Percentiles rank a stretch among this genome's conserved stretches.
These are phyloP conservation scores for Thunnus thynnus DNA, from an alignment of 2,113 vertebrate genomes.

Conservation along the genomic window DNA sequence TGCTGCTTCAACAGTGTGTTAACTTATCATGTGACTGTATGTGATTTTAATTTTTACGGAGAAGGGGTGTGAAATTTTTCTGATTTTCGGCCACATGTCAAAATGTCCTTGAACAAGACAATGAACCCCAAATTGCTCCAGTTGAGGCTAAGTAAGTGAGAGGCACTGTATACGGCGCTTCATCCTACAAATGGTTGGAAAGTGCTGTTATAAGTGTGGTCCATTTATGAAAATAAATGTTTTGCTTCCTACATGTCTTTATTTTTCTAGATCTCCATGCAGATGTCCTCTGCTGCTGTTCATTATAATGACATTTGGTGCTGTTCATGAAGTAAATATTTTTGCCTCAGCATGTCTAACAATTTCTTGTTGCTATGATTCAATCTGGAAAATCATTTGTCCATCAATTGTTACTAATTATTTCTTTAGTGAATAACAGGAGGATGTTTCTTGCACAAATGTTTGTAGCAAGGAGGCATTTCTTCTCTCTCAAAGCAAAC, in stretches of 20 bases:
- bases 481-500: not conserved
- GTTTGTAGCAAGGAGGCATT: not conserved
- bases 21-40: not conserved
- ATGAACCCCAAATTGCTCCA: not conserved
- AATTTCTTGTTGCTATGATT: no score
- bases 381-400: no score
- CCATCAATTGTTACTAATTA: not conserved
- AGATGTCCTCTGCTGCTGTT: not conserved
- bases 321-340: not conserved
- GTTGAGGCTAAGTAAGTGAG: no score
- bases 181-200: not conserved
- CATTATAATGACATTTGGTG: not conserved
- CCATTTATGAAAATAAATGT: no score
- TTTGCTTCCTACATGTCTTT: not conserved
- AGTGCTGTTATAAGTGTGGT: not conserved
- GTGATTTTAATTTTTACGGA: conserved; percentile 1
- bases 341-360: not conserved
- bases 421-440: not conserved
- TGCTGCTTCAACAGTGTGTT: not conserved
- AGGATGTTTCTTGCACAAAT: not conserved
- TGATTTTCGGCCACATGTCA: not conserved
- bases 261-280: not conserved
- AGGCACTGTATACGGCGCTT: no score
- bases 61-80: not conserved
- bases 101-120: not conserved